Evolutionary conservation across 1,140 invertebrate genomes (phyloP), one percentile per base, ranked within the genome.

Genomic region (Drosophila miranda): DNA sequence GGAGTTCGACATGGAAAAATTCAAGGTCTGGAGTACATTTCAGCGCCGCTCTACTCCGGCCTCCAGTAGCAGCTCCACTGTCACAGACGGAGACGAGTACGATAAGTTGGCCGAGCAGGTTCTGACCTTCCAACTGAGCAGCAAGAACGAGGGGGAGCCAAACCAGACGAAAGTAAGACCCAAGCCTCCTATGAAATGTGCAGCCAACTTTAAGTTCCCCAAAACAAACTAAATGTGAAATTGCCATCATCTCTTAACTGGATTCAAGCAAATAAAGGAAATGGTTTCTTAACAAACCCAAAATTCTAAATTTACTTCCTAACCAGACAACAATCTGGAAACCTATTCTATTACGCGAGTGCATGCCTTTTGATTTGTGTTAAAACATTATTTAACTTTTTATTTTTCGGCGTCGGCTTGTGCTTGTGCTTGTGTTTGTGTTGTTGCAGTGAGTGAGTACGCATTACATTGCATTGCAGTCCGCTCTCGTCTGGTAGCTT

Each of bases 71-170:
- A 46, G 11, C 9, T 4, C 6, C 8, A 2, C 7, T 5, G 2
- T 13, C 23, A 6, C 30, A 38, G 7, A 23, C 9, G 26, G 46
- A 26, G n/a, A 48, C 30, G 52, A 78, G 1, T 38, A 59, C 7
- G 79, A 82, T 0, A 44, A 48, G 8, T 13, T 78, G 3, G 41
- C 61, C 6, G 55, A 51, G 2, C 53, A 75, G 23, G 38, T 78
- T 50, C 34, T 78, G 46, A 3, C 42, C 3, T 16, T 76, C 0
- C 21, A 72, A 42, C 8, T 63, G 6, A n/a, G 6, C 6, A 16
- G 2, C 11, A 2, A 16, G 16, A 46, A 34, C 6, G 11, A 11
- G 34, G 34, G 11, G 3, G 60, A n/a, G n/a, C 1, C 21, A 30
- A 8, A 0, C 38, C n/a, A 16, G 14, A 16, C 13, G 14, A 38